Evolutionary conservation across 2,113 vertebrate species (phyloP), one percentile per base, ranked within the genome.

Genomic region (Rhinoderma darwinii): DNA sequence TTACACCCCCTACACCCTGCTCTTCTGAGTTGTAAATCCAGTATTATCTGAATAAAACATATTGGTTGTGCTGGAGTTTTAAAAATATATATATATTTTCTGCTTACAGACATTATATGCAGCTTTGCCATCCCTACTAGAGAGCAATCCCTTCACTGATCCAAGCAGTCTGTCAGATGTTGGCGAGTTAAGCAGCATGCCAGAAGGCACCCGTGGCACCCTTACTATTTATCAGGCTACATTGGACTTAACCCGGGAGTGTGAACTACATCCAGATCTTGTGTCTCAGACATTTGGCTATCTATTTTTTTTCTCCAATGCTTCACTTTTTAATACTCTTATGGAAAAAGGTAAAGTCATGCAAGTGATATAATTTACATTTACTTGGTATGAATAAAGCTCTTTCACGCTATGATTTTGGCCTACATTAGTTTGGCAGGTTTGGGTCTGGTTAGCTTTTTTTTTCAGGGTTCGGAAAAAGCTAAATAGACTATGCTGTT

Each of bases 241-340:
- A 5, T 90, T 97, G 85, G 93, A 94, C 88, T 90, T 98, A 86
- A 96, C 96, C 1, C 90, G 94, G 50, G 95, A 96, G 51, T 96
- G 96, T 0, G 95, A 95, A 84, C 93, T 98, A 78, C 97, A 97
- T 22, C 96, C 97, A 0, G 96, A 97, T 2, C 95, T 98, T 17
- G 96, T 97, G 59, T 97, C 97, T 27, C 97, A 98, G 92, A 97
- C 96, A 12, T 98, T 98, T 0, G 96, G 96, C 87, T 98, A 98
- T 91, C 95, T 98, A 88, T 97, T 98, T 91, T 98, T 98, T 92
- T 98, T 98, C 94, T 97, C 96, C 92, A 98, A 98, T 87, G 97
- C 97, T 4, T 97, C 97, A n/a, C 93, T 98, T 88, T 95, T 98
- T 90, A 98, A 98, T 88, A 97, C 97, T 1, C 90, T 98, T 88